These are phyloP conservation scores for Scaptomyza pallida DNA, from an alignment of 1,140 invertebrate species.

Conservation along the genomic window DNA sequence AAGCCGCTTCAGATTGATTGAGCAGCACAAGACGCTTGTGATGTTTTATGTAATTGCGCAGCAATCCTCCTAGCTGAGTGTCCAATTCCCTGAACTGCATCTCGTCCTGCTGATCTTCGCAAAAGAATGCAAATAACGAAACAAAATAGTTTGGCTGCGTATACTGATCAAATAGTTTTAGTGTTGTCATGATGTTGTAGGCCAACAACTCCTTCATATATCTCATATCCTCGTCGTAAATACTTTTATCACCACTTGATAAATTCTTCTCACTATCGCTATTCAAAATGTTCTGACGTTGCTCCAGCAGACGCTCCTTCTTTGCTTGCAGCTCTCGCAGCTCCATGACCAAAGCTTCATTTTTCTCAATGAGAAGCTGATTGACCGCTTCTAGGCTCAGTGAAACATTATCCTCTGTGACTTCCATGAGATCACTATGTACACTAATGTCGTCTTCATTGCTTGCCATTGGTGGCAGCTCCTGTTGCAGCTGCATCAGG, in stretches of 20 bases:
- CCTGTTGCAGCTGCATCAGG: background rate
- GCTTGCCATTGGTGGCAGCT: background rate
- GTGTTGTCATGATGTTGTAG: slow-evolving; percentile 20
- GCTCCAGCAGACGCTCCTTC: background rate
- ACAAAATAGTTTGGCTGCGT: slow-evolving; percentile 34
- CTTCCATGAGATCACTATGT: background rate
- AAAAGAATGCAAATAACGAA: slow-evolving; percentile 32
- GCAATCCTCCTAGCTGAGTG: slow-evolving; percentile 10
- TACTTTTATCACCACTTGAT: background rate
- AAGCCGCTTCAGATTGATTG: slow-evolving; percentile 25
- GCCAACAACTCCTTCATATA: slow-evolving; percentile 46
- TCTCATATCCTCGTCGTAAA: slow-evolving; percentile 25
- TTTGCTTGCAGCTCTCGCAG: slow-evolving; percentile 19
- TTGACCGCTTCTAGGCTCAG: slow-evolving; percentile 9
- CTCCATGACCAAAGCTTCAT: slow-evolving; percentile 12
- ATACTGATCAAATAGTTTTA: slow-evolving; percentile 24
- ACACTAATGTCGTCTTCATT: background rate
- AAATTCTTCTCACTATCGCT: background rate
- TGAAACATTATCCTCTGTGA: background rate
- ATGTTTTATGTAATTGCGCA: slow-evolving; percentile 14
- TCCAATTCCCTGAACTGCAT: slow-evolving; percentile 28
- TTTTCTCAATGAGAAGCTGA: slow-evolving; percentile 20
- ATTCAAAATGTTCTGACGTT: background rate
- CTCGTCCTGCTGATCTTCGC: slow-evolving; percentile 14
- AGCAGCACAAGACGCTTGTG: slow-evolving; percentile 3